Conservation (phyloP, 2,888 invertebrate genomes). For the Oscheius sp. region DNA sequence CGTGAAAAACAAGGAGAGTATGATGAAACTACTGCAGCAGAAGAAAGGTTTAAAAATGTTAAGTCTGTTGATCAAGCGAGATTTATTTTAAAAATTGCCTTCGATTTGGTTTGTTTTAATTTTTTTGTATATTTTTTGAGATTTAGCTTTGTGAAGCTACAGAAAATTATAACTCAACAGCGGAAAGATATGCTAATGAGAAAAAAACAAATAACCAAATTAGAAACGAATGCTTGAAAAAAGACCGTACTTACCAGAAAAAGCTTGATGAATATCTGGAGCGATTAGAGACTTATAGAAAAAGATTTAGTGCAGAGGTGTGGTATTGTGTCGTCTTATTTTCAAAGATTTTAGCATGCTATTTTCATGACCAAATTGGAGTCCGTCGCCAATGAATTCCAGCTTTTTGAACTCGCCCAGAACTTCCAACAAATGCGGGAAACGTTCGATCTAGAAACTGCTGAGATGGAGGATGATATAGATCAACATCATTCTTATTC, state of each 20-base stretch:
- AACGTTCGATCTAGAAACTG: background rate
- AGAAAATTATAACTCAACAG: background rate
- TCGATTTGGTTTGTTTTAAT: background rate
- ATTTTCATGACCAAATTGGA: background rate
- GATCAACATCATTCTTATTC: background rate
- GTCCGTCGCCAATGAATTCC: background rate
- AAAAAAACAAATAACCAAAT: background rate
- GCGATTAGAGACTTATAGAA: background rate
- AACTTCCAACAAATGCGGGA: background rate
- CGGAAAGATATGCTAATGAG: background rate
- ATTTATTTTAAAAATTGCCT: background rate
- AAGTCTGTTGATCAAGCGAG: background rate
- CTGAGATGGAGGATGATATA: background rate
- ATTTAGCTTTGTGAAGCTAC: constrained; percentile 1
- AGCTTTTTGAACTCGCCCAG: background rate
- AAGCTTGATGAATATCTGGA: background rate
- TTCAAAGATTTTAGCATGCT: background rate
- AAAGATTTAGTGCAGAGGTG: constrained; percentile 5
- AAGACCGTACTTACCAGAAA: background rate
- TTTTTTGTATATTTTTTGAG: background rate
- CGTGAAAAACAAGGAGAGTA: background rate
- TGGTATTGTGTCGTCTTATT: background rate
- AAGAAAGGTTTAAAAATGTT: background rate
- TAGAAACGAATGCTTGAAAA: background rate
- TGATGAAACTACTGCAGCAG: constrained; percentile 2